These are phyloP conservation scores for Drosophila mimetica DNA, from an alignment of 2,888 invertebrate species.

Conservation along the genomic window DNA sequence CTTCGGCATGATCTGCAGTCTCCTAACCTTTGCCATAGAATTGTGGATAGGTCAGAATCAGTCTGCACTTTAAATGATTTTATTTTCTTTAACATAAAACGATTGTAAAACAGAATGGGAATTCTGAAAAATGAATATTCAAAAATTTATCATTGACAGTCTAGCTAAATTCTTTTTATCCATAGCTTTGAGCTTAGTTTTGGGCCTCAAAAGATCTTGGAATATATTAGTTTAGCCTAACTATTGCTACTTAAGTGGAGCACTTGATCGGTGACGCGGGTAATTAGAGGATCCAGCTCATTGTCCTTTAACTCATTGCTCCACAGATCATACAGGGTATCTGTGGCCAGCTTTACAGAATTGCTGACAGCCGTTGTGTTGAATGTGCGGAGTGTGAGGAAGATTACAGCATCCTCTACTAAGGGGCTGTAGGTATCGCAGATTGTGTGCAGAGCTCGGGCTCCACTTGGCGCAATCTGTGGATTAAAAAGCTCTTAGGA, in stretches of 20 bases:
- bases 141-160: neutral
- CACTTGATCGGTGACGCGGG: slow-evolving; percentile 82
- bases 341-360: slow-evolving; percentile 60
- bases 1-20: slow-evolving; percentile 66
- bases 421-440: slow-evolving; percentile 86
- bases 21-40: slow-evolving; percentile 67
- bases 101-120: neutral
- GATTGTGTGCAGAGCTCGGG: slow-evolving; percentile 86
- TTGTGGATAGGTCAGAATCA: slow-evolving; percentile 32
- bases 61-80: neutral
- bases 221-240: slow-evolving; percentile 3
- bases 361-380: slow-evolving; percentile 33
- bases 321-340: slow-evolving; percentile 76
- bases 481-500: neutral
- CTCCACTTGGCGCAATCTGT: slow-evolving; percentile 79
- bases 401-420: slow-evolving; percentile 83
- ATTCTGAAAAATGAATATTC: neutral
- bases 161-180: neutral
- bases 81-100: neutral
- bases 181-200: neutral
- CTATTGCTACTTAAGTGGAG: slow-evolving; percentile 56
- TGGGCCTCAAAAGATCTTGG: neutral
- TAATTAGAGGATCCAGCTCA: slow-evolving; percentile 79
- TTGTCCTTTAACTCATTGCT: slow-evolving; percentile 53
- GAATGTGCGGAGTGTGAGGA: slow-evolving; percentile 81